Conservation (phyloP, 2,113 vertebrate species). For the Pimephales promelas region DNA sequence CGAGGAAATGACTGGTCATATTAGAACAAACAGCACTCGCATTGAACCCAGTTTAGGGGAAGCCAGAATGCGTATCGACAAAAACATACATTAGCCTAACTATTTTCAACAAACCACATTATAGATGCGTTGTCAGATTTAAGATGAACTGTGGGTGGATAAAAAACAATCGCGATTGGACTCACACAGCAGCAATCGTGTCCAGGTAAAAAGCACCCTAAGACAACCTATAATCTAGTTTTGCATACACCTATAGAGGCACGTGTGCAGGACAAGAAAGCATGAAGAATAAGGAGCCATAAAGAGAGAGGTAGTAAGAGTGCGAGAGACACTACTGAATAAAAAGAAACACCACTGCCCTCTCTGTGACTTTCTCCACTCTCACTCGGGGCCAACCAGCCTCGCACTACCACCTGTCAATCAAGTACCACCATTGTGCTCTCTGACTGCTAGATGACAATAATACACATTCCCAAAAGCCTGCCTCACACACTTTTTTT, state of each 20-base stretch:
- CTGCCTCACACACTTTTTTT: neutral
- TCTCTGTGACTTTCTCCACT: neutral
- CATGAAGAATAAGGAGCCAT: neutral
- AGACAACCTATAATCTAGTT: neutral
- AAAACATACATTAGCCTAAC: too few species aligned
- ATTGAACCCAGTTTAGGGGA: too few species aligned
- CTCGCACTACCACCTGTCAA: conserved; percentile 18
- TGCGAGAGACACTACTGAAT: neutral
- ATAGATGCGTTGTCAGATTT: too few species aligned
- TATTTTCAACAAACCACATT: too few species aligned
- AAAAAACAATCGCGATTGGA: too few species aligned
- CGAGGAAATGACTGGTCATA: too few species aligned
- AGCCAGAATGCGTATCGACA: too few species aligned
- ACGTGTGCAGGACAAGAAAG: neutral
- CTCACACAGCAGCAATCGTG: too few species aligned
- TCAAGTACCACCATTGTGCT: conserved; percentile 14
- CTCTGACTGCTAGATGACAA: conserved; percentile 35
- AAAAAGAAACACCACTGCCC: neutral
- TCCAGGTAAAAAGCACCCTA: too few species aligned
- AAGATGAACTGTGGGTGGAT: too few species aligned
- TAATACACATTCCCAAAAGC: conserved; percentile 20
- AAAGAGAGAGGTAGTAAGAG: neutral
- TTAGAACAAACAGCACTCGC: too few species aligned
- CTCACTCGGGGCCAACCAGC: conserved; percentile 9
- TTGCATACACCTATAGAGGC: neutral